Evolutionary conservation across 2,888 invertebrate genomes (phyloP).

Genomic region (Plebejus anna): DNA sequence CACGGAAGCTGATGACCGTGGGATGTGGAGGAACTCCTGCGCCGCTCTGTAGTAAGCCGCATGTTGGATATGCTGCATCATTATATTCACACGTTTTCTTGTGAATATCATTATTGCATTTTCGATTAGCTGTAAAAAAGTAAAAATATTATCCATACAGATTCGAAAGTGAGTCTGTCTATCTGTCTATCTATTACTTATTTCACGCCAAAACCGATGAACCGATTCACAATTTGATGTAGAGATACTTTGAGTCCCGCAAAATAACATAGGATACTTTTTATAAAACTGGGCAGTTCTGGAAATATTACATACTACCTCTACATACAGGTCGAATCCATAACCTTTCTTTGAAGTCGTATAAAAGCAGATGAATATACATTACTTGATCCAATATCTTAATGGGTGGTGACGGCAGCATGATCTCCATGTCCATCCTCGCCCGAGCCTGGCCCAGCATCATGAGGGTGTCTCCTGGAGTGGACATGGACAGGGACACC

Average conservation of each 20-base stretch:
- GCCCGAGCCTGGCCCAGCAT: constrained; percentile 63
- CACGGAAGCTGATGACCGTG: constrained; percentile 43
- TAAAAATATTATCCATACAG: neutral
- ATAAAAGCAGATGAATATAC: constrained; percentile 25
- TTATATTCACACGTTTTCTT: constrained; percentile 55
- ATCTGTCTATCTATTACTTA: no score
- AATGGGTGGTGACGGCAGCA: constrained; percentile 59
- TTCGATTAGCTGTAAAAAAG: constrained; percentile 53
- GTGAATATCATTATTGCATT: constrained; percentile 59
- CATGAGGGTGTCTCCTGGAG: constrained; percentile 61
- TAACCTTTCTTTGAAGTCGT: neutral
- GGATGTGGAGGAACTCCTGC: constrained; percentile 55
- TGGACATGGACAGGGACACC: constrained; percentile 57
- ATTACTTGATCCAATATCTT: constrained; percentile 60
- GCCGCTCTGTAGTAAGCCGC: constrained; percentile 51
- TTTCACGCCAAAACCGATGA: no score
- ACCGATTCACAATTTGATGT: no score
- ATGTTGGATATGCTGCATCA: constrained; percentile 57
- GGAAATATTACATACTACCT: no score
- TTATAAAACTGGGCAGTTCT: no score
- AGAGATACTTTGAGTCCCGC: no score
- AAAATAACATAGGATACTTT: no score
- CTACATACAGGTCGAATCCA: neutral
- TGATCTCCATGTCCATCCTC: constrained; percentile 61
- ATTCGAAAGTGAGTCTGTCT: no score